These are phyloP conservation scores for Epicauta chinensis DNA, from an alignment of 1,140 invertebrate genomes.

Conservation along the genomic window DNA sequence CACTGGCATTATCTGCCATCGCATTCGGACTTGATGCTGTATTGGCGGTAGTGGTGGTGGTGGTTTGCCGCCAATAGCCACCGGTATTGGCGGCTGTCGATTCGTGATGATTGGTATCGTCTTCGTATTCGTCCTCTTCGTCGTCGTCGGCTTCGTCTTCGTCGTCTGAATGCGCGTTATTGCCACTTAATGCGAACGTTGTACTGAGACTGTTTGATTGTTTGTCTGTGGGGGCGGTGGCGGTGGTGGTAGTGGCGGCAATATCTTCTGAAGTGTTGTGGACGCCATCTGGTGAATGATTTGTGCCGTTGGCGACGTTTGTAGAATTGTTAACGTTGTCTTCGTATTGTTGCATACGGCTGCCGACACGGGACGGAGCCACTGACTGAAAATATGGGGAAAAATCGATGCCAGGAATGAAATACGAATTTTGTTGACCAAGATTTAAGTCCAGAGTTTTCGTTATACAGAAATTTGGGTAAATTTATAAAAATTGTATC, in stretches of 20 bases:
- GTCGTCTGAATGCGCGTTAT: constrained; percentile 25
- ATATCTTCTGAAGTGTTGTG: constrained; percentile 30
- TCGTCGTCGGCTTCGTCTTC: constrained; percentile 23
- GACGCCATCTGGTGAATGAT: constrained; percentile 41
- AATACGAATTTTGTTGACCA: no score
- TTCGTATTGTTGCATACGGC: constrained; percentile 39
- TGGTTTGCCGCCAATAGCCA: constrained; percentile 53
- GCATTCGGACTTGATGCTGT: constrained; percentile 43
- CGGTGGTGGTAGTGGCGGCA: constrained; percentile 24
- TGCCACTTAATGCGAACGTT: constrained; percentile 13
- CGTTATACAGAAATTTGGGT: no score
- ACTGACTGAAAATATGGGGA: constrained; percentile 25
- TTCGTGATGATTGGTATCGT: constrained; percentile 25
- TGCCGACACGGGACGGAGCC: constrained; percentile 36
- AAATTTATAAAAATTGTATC: no score
- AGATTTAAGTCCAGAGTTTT: no score
- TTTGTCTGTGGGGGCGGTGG: constrained; percentile 23
- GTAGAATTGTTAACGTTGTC: constrained; percentile 33
- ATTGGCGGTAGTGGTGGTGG: constrained; percentile 45
- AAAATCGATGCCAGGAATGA: neutral
- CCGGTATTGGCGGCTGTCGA: constrained; percentile 35
- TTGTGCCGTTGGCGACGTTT: constrained; percentile 40
- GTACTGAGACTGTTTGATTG: constrained; percentile 27
- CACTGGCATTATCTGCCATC: constrained; percentile 53
- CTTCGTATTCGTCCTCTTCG: constrained; percentile 42